A percentile compares a stretch with the other conserved stretches of the same genome.
Conservation (phyloP, 2,113 vertebrate genomes). For the Chamaea fasciata region DNA sequence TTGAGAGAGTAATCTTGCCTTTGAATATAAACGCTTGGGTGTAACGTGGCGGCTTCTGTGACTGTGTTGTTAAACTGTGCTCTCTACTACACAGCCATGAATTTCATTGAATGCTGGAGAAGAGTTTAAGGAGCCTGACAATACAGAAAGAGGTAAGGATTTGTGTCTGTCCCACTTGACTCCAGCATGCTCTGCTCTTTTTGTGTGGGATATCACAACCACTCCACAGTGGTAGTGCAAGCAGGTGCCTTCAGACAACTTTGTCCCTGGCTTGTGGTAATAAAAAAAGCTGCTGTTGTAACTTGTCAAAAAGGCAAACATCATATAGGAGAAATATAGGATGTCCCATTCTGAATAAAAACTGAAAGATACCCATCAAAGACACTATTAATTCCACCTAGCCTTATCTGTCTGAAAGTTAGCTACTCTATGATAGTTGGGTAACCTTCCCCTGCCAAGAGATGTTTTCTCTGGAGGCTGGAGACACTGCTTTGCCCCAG, state of each 20-base stretch:
- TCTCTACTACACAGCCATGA: neutral
- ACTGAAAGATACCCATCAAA: neutral
- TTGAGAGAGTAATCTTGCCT: neutral
- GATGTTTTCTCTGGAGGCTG: neutral
- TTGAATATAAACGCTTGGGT: neutral
- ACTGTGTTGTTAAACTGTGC: neutral
- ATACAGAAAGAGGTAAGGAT: neutral
- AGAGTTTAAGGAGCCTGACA: neutral
- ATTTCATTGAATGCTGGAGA: neutral
- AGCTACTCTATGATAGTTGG: neutral
- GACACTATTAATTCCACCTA: neutral
- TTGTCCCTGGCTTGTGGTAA: neutral
- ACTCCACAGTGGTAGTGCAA: neutral
- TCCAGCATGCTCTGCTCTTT: neutral
- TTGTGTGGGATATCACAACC: neutral
- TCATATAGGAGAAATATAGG: neutral
- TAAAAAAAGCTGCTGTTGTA: neutral
- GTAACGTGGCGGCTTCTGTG: neutral
- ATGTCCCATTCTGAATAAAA: neutral
- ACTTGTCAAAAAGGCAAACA: neutral
- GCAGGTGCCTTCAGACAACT: neutral
- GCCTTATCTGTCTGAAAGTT: neutral
- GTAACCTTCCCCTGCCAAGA: neutral
- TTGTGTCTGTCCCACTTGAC: rapidly evolving
- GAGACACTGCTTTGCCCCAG: neutral